A percentile compares a stretch with the other conserved stretches of the same genome.
Conservation (phyloP, 2,113 vertebrate species). For the Aspidoscelis tigris region DNA sequence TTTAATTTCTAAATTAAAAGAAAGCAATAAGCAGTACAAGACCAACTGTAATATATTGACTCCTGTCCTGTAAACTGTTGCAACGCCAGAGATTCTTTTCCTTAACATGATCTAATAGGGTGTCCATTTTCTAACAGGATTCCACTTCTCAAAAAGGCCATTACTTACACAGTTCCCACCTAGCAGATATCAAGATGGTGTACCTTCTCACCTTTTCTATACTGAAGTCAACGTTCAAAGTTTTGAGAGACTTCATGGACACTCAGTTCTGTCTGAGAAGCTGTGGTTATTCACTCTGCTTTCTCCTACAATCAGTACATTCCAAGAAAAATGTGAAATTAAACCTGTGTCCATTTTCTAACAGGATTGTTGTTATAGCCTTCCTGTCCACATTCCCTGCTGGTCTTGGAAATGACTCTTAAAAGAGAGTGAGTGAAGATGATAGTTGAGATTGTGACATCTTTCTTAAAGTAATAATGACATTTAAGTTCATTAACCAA, state of each 20-base stretch:
- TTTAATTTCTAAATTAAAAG: conserved; percentile 16
- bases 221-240: conserved; percentile 4
- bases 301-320: conserved; percentile 1
- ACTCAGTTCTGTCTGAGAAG: neutral
- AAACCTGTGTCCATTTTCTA: conserved; percentile 25
- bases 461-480: neutral
- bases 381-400: neutral
- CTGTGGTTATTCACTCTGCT: too few species aligned
- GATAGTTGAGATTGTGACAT: conserved; percentile 20
- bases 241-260: conserved; percentile 11
- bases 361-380: neutral
- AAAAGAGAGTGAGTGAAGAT: neutral
- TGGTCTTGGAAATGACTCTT: conserved; percentile 18
- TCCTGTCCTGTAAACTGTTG: neutral
- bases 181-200: neutral
- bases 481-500: neutral
- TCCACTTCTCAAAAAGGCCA: neutral
- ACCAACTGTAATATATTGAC: neutral
- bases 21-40: neutral
- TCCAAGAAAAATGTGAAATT: neutral
- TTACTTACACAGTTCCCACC: neutral
- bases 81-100: conserved; percentile 10
- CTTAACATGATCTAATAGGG: neutral
- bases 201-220: conserved; percentile 38
- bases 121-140: neutral